Conservation (phyloP, 2,888 invertebrate species). For the Pollenia griseotomentosa region DNA sequence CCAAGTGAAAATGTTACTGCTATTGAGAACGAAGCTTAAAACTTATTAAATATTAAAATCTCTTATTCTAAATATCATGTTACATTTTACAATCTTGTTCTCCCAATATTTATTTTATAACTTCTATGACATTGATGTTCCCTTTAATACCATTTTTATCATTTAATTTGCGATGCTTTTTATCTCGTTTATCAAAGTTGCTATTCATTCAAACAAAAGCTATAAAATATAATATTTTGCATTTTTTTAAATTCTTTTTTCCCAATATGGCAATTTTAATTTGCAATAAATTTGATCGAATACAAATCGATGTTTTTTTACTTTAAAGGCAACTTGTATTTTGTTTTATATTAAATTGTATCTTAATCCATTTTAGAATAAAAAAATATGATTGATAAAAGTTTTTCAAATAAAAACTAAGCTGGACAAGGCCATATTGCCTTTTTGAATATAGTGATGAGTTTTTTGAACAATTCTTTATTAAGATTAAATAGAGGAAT, state of each 20-base stretch:
- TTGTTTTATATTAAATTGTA: background rate
- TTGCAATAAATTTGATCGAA: slow-evolving; percentile 51
- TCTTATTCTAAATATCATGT: slow-evolving; percentile 17
- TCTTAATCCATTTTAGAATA: background rate
- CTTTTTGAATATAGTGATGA: background rate
- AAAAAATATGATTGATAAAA: background rate
- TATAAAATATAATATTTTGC: slow-evolving; percentile 25
- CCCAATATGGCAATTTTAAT: slow-evolving; percentile 49
- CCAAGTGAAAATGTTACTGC: no score
- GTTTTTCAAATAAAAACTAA: background rate
- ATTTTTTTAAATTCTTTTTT: slow-evolving; percentile 21
- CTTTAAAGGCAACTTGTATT: slow-evolving; percentile 58
- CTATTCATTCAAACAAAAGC: slow-evolving; percentile 33
- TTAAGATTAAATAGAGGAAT: background rate
- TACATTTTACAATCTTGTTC: background rate
- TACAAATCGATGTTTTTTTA: background rate
- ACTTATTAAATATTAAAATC: slow-evolving; percentile 6
- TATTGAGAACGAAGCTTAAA: background rate
- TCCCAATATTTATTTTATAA: background rate
- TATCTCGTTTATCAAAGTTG: background rate
- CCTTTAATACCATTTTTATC: slow-evolving; percentile 17
- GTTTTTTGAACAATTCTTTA: background rate
- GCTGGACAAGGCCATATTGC: background rate
- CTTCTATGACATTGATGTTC: slow-evolving; percentile 24
- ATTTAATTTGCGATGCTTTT: background rate